Conservation (phyloP, 2,797 vertebrate genomes). For the Chaetodon trifasciatus region DNA sequence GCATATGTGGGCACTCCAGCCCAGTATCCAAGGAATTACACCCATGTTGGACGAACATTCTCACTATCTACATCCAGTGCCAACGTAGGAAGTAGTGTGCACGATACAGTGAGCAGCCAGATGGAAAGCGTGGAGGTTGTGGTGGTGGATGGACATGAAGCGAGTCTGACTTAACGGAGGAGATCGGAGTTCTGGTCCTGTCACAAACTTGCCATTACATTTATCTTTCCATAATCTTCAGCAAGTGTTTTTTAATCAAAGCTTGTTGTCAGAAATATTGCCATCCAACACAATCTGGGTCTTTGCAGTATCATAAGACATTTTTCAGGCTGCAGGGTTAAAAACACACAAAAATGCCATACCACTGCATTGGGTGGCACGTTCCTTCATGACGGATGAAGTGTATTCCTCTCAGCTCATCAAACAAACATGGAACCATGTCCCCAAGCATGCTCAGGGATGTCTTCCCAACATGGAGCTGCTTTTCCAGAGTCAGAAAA, state of each 20-base stretch:
- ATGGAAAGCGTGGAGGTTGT: neutral
- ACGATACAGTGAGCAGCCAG: neutral
- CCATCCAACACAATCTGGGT: neutral
- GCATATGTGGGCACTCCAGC: neutral
- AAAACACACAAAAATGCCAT: neutral
- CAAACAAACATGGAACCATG: neutral
- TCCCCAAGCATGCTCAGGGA: neutral
- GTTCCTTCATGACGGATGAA: neutral
- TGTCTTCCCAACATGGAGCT: neutral
- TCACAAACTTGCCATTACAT: neutral
- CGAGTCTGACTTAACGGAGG: neutral
- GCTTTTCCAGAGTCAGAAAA: neutral
- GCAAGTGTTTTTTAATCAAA: too few relatives aligned
- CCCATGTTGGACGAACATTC: neutral
- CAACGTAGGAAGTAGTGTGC: too few relatives aligned
- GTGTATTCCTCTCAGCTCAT: neutral
- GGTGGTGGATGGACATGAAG: neutral
- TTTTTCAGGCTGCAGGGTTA: neutral
- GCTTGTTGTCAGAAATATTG: neutral
- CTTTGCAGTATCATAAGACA: too few relatives aligned
- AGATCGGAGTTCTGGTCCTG: neutral
- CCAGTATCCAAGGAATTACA: neutral
- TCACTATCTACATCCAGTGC: neutral
- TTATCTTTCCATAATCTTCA: too few relatives aligned
- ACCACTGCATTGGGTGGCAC: neutral